A percentile compares a stretch with the other conserved stretches of the same genome.
phyloP scores from a whole-genome alignment of 1,140 invertebrate genomes.

The Myzus persicae region DNA sequence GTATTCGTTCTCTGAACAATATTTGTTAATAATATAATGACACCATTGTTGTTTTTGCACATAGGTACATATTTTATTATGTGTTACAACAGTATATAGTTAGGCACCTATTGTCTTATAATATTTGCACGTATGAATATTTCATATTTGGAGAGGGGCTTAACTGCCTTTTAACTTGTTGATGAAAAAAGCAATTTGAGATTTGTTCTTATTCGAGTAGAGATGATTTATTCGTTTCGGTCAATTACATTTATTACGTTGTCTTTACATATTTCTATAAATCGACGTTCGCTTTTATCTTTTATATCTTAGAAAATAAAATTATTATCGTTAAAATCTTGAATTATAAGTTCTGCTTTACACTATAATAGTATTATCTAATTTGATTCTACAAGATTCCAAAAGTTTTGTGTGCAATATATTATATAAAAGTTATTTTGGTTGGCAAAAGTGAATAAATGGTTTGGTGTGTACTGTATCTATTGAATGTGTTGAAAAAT shows the following conservation, averaged over 20 bases:
- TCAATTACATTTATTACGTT: background rate
- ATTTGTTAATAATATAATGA: background rate
- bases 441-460: background rate
- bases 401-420: background rate
- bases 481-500: background rate
- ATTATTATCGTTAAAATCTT: background rate
- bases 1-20: background rate
- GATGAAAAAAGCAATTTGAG: background rate
- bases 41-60: background rate
- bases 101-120: background rate
- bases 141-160: background rate
- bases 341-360: background rate
- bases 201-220: background rate
- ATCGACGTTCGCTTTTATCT: background rate
- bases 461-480: background rate
- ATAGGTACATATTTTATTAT: background rate
- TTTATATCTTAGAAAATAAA: background rate
- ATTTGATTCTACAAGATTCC: background rate
- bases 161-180: background rate
- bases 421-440: background rate
- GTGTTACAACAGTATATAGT: background rate
- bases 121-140: background rate
- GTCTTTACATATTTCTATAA: background rate
- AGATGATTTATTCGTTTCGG: background rate
- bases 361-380: background rate